phyloP scores from a whole-genome alignment of 1,140 invertebrate species.

The Papilio machaon region DNA sequence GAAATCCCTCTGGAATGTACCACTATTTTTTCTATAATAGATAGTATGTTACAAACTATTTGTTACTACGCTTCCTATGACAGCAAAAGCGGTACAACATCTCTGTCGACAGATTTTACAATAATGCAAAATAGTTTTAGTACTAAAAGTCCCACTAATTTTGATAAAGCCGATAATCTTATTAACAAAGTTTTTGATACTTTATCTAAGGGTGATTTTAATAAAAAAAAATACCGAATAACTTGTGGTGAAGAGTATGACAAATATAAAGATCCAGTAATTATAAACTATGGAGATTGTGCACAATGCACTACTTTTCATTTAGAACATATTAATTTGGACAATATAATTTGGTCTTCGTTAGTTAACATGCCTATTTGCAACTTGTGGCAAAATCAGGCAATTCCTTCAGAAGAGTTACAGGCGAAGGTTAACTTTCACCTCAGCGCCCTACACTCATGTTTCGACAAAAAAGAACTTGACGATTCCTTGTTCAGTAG shows the following conservation, averaged over 20 bases:
- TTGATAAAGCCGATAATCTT: conserved; percentile 57
- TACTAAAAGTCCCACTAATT: conserved; percentile 48
- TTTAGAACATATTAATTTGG: conserved; percentile 64
- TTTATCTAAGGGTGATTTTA: conserved; percentile 57
- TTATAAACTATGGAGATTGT: conserved; percentile 68
- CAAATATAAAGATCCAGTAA: conserved; percentile 61
- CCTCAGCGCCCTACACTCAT: conserved; percentile 66
- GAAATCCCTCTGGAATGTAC: conserved; percentile 75
- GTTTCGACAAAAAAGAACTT: conserved; percentile 68
- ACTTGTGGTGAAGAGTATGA: conserved; percentile 71
- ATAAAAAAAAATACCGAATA: conserved; percentile 63
- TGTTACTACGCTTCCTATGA: conserved; percentile 47
- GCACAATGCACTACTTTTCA: conserved; percentile 70
- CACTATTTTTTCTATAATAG: conserved; percentile 73
- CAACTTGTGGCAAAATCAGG: conserved; percentile 62
- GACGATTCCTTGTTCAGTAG: conserved; percentile 67
- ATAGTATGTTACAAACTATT: conserved; percentile 75
- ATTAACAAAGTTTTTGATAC: conserved; percentile 62
- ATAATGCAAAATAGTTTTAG: conserved; percentile 47
- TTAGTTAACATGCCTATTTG: conserved; percentile 65
- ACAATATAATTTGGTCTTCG: conserved; percentile 59
- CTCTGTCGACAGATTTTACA: conserved; percentile 51
- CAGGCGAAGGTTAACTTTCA: conserved; percentile 72
- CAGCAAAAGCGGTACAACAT: conserved; percentile 50
- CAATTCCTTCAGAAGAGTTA: conserved; percentile 50